These are phyloP conservation scores for Xyrauchen texanus DNA, from an alignment of 2,113 vertebrate species.

Conservation along the genomic window DNA sequence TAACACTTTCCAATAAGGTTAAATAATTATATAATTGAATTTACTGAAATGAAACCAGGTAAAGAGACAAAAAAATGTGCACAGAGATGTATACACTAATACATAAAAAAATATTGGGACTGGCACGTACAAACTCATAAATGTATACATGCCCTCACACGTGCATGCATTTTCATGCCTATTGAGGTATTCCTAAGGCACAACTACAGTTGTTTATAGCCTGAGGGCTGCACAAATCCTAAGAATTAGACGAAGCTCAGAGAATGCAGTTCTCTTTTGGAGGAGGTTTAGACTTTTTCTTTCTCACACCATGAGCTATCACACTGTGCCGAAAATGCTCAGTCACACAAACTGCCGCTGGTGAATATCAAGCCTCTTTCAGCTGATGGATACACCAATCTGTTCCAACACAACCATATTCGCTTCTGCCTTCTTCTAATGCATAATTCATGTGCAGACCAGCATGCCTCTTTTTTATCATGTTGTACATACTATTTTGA, in stretches of 20 bases:
- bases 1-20: too few relatives aligned
- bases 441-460: slow-evolving; percentile 38
- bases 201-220: slow-evolving; percentile 7
- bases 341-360: slow-evolving; percentile 36
- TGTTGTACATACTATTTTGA: not conserved
- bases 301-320: slow-evolving; percentile 3
- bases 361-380: slow-evolving; percentile 26
- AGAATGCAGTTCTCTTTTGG: not conserved
- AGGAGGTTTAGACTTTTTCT: not conserved
- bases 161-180: too few relatives aligned
- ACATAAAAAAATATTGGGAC: too few relatives aligned
- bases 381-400: slow-evolving; percentile 36
- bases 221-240: slow-evolving; percentile 1
- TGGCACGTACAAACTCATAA: too few relatives aligned
- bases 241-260: not conserved
- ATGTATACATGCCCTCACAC: too few relatives aligned
- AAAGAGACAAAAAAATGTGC: too few relatives aligned
- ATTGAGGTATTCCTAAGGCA: not conserved
- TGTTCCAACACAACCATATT: slow-evolving; percentile 36
- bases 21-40: too few relatives aligned
- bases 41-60: too few relatives aligned
- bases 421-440: slow-evolving; percentile 18
- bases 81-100: too few relatives aligned
- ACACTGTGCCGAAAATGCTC: slow-evolving; percentile 28
- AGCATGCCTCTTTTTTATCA: slow-evolving; percentile 33